Conservation (phyloP, 1,140 invertebrate genomes). For the Cheumatopsyche charites region DNA sequence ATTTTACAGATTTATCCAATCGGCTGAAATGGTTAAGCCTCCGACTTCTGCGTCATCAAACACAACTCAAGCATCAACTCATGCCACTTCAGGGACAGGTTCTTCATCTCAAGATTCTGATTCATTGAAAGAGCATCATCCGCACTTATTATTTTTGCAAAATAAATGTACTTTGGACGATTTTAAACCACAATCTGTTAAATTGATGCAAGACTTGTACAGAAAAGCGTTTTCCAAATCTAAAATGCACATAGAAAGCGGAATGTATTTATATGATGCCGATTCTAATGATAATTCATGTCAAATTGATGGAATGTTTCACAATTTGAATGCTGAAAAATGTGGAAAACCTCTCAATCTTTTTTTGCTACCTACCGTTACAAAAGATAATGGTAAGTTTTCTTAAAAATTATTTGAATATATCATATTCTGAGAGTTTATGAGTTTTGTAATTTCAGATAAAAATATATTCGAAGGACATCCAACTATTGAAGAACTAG, state of each 20-base stretch:
- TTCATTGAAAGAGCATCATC: constrained; percentile 68
- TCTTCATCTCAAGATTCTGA: constrained; percentile 43
- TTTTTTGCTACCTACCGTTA: constrained; percentile 72
- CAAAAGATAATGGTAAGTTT: constrained; percentile 64
- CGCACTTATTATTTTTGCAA: constrained; percentile 78
- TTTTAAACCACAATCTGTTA: constrained; percentile 69
- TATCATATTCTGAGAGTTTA: constrained; percentile 18
- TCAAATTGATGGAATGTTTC: constrained; percentile 62
- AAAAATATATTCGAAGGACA: constrained; percentile 66
- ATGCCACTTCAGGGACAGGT: constrained; percentile 17
- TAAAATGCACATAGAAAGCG: constrained; percentile 71
- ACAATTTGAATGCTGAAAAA: constrained; percentile 60
- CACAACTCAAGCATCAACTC: constrained; percentile 19
- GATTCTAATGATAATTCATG: constrained; percentile 54
- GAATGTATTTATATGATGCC: constrained; percentile 67
- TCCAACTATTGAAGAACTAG: constrained; percentile 69
- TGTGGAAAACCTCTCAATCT: constrained; percentile 71
- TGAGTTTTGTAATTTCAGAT: constrained; percentile 53
- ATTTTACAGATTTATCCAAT: constrained; percentile 74
- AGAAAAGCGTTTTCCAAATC: constrained; percentile 72
- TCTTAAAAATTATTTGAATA: constrained; percentile 26
- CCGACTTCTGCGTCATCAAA: constrained; percentile 65
- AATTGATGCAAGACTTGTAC: constrained; percentile 69
- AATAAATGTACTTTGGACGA: constrained; percentile 76
- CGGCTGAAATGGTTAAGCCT: constrained; percentile 87